These are phyloP conservation scores for Rana temporaria DNA, from an alignment of 2,113 vertebrate genomes.

Conservation along the genomic window DNA sequence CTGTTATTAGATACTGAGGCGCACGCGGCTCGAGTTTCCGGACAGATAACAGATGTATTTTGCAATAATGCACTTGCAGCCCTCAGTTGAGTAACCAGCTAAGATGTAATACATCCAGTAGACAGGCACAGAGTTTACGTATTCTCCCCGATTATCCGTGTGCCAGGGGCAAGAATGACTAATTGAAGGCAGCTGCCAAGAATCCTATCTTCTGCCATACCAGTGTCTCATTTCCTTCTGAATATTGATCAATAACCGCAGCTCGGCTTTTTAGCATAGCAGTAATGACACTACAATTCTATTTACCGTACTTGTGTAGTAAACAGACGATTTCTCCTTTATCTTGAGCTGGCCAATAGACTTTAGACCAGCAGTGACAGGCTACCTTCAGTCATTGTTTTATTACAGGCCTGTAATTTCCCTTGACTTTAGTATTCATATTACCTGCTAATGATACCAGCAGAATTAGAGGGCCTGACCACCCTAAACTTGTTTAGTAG, in stretches of 20 bases:
- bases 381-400: no score
- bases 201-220: slow-evolving; percentile 8
- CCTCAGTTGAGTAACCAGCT: slow-evolving; percentile 17
- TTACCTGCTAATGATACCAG: no score
- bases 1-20: slow-evolving; percentile 7
- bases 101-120: slow-evolving; percentile 6
- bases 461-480: no score
- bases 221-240: slow-evolving; percentile 8
- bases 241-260: background rate
- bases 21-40: slow-evolving; percentile 23
- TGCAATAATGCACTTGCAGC: slow-evolving; percentile 22
- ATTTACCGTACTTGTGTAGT: no score
- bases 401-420: no score
- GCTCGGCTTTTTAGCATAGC: no score
- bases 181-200: slow-evolving; percentile 8
- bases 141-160: slow-evolving; percentile 27
- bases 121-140: slow-evolving; percentile 16
- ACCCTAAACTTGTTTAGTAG: no score
- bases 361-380: no score
- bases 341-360: no score
- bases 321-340: no score
- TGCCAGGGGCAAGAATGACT: slow-evolving; percentile 3
- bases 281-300: no score
- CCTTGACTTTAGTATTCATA: no score
- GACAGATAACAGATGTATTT: slow-evolving; percentile 39